Evolutionary conservation across 2,797 vertebrate genomes (phyloP).

Genomic region (Gobio occitaniae): DNA sequence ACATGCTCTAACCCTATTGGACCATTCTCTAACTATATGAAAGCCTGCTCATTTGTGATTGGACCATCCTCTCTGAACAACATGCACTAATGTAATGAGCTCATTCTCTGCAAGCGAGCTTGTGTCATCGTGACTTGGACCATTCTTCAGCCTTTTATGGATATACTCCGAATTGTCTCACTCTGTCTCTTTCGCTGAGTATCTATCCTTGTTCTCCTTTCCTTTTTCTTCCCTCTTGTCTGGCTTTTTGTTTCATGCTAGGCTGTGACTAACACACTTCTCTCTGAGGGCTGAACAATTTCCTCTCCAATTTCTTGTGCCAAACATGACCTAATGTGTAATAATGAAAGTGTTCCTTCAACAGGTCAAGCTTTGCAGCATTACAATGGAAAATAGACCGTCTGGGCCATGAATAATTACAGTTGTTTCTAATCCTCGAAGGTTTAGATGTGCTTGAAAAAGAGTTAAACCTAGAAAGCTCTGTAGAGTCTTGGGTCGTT

Average conservation of each 20-base stretch:
- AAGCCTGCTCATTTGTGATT: constrained; percentile 62
- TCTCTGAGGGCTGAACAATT: constrained; percentile 57
- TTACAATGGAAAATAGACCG: constrained; percentile 35
- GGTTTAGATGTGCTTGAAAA: constrained; percentile 1
- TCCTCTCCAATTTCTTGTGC: constrained; percentile 53
- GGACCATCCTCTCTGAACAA: constrained; percentile 67
- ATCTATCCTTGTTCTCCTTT: constrained; percentile 53
- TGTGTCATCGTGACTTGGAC: constrained; percentile 63
- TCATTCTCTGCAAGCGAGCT: constrained; percentile 66
- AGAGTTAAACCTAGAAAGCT: neutral
- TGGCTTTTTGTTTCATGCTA: constrained; percentile 66
- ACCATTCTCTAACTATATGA: constrained; percentile 57
- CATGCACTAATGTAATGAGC: constrained; percentile 70
- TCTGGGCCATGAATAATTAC: neutral
- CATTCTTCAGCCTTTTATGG: constrained; percentile 68
- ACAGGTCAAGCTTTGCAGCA: constrained; percentile 57
- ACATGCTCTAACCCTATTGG: constrained; percentile 57
- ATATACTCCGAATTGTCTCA: constrained; percentile 50
- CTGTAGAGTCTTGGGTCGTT: constrained; percentile 1
- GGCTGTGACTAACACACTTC: constrained; percentile 62
- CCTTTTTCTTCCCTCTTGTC: constrained; percentile 48
- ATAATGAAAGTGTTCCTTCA: constrained; percentile 54
- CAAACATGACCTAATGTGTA: constrained; percentile 43
- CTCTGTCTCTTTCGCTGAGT: constrained; percentile 50
- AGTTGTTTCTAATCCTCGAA: constrained; percentile 17